Evolutionary conservation across 2,797 vertebrate genomes (phyloP).

Genomic region (Podargus strigoides): DNA sequence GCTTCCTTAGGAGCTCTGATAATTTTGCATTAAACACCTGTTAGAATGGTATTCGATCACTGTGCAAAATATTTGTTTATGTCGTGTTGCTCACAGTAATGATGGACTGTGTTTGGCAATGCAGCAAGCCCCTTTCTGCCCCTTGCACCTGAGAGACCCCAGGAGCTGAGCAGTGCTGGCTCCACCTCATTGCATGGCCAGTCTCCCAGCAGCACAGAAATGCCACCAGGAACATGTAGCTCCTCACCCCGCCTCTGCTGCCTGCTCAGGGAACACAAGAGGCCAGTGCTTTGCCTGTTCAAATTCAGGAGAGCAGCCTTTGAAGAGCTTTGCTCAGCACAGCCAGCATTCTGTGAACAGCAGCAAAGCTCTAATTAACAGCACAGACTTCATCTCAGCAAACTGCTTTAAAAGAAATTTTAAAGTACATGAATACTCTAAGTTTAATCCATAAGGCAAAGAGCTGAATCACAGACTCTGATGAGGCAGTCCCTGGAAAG

Average conservation of each 20-base stretch:
- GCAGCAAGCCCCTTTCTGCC: not conserved
- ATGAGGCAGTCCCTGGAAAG: conserved; percentile 54
- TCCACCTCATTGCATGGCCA: not conserved
- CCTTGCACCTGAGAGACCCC: not conserved
- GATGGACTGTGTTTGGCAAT: not conserved
- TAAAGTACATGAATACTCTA: not conserved
- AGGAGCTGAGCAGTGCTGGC: not conserved
- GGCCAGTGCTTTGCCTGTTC: not conserved
- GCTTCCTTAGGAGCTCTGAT: not conserved
- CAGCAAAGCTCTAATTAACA: conserved; percentile 36
- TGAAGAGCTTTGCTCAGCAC: conserved; percentile 29
- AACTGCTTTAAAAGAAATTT: conserved; percentile 8
- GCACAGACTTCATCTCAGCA: conserved; percentile 39
- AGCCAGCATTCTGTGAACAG: conserved; percentile 36
- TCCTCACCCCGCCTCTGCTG: not conserved
- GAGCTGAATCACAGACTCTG: conserved; percentile 49
- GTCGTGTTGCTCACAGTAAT: not conserved
- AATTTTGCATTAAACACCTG: not conserved
- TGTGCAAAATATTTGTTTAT: not conserved
- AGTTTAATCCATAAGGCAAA: conserved; percentile 55
- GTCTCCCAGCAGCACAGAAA: conserved; percentile 4
- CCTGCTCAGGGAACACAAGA: not conserved
- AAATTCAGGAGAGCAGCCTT: conserved; percentile 15
- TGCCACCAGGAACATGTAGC: not conserved
- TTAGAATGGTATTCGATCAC: not conserved